Conservation (phyloP, 2,797 vertebrate genomes). For the Chelidonichthys spinosus region DNA sequence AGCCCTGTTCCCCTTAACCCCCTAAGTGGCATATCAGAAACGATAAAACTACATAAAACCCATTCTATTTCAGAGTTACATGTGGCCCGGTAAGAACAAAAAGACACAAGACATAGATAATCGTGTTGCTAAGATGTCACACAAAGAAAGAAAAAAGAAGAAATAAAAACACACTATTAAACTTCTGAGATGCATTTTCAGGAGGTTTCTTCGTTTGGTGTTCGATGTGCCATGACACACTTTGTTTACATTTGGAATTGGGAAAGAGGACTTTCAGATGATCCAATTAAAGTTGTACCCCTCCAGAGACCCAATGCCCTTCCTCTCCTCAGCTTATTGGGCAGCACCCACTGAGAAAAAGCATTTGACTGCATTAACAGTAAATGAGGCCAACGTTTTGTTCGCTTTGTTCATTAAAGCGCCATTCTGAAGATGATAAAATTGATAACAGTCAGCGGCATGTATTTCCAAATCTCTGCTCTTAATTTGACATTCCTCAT, state of each 20-base stretch:
- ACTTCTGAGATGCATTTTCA: slow-evolving; percentile 69
- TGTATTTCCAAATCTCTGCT: slow-evolving; percentile 71
- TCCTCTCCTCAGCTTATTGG: slow-evolving; percentile 82
- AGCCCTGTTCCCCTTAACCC: background rate
- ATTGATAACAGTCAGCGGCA: slow-evolving; percentile 70
- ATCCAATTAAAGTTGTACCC: slow-evolving; percentile 84
- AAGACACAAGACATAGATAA: background rate
- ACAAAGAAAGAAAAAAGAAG: slow-evolving; percentile 16
- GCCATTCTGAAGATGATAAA: slow-evolving; percentile 77
- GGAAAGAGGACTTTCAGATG: slow-evolving; percentile 81
- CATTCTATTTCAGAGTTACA: background rate
- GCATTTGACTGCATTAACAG: slow-evolving; percentile 85
- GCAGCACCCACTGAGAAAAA: slow-evolving; percentile 84
- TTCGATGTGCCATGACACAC: slow-evolving; percentile 84
- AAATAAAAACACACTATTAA: slow-evolving; percentile 29
- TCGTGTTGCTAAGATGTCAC: background rate
- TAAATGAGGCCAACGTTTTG: slow-evolving; percentile 78
- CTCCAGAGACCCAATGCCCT: slow-evolving; percentile 82
- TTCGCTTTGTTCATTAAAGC: slow-evolving; percentile 83
- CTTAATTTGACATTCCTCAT: slow-evolving; percentile 75
- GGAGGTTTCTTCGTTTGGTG: slow-evolving; percentile 79
- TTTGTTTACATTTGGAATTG: slow-evolving; percentile 83
- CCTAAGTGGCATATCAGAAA: background rate
- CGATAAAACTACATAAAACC: background rate
- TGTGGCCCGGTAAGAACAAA: background rate